These are phyloP conservation scores for Irena cyanogastra DNA, from an alignment of 2,113 vertebrate species.

Conservation along the genomic window DNA sequence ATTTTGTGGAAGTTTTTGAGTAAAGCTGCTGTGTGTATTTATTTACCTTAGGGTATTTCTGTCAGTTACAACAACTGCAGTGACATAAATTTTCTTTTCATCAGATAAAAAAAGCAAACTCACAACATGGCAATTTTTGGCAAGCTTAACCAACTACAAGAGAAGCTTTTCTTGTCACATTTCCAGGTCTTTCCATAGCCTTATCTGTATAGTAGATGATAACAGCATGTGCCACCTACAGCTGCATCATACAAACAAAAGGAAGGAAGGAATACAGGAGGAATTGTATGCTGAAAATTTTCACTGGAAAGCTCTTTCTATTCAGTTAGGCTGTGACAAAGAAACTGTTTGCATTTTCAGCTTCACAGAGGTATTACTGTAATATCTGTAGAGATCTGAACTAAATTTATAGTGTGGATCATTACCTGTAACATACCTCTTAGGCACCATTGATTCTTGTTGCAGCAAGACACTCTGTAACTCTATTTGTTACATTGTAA, in stretches of 20 bases:
- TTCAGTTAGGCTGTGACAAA: not conserved
- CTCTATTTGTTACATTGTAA: not conserved
- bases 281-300: not conserved
- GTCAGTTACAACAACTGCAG: not conserved
- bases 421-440: not conserved
- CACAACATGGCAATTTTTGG: not conserved
- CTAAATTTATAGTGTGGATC: not conserved
- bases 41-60: conserved; percentile 21
- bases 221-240: not conserved
- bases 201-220: not conserved
- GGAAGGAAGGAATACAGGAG: not conserved
- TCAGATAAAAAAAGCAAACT: not conserved
- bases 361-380: not conserved
- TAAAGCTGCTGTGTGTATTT: not conserved
- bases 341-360: not conserved
- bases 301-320: not conserved
- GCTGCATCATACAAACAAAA: not conserved
- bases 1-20: not conserved
- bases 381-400: not conserved
- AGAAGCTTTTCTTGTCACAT: conserved; percentile 3
- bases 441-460: not conserved
- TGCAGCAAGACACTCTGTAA: not conserved
- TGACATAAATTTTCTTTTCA: not conserved
- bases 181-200: conserved; percentile 2
- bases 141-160: not conserved